phyloP scores from a whole-genome alignment of 2,113 vertebrate genomes.

The Notechis scutatus region DNA sequence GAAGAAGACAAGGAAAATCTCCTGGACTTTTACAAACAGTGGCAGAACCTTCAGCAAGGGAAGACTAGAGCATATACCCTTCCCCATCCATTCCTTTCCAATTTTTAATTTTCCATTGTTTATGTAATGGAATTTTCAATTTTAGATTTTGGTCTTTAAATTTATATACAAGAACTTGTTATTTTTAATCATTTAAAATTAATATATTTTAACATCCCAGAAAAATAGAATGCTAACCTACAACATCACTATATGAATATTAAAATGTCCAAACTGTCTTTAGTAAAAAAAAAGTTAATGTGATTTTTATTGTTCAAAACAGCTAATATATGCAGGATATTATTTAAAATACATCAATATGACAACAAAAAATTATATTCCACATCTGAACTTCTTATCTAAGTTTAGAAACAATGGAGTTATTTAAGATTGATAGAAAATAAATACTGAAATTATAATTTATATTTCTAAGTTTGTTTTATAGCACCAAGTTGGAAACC shows the following conservation, averaged over 20 bases:
- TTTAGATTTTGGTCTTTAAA: not conserved
- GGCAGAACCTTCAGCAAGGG: not conserved
- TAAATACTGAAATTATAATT: constrained; percentile 64
- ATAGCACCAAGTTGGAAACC: constrained; percentile 71
- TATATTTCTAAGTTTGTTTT: constrained; percentile 57
- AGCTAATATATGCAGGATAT: not conserved
- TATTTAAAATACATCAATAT: not conserved
- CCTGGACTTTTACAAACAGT: too few relatives aligned
- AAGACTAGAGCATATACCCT: not conserved
- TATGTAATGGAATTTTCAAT: not conserved
- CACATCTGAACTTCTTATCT: constrained; percentile 18
- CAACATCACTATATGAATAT: not conserved
- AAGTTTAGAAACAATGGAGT: constrained; percentile 41
- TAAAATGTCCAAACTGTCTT: not conserved
- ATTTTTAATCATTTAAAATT: not conserved
- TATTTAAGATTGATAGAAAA: constrained; percentile 59
- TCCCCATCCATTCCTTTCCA: not conserved
- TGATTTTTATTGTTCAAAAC: not conserved
- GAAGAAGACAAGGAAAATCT: too few relatives aligned
- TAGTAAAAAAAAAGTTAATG: not conserved
- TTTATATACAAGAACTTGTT: not conserved
- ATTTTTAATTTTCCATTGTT: not conserved
- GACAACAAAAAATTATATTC: not conserved
- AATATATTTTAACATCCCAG: not conserved
- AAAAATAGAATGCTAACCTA: not conserved